phyloP scores from a whole-genome alignment of 1,140 invertebrate species.

The Chrysoperla carnea region DNA sequence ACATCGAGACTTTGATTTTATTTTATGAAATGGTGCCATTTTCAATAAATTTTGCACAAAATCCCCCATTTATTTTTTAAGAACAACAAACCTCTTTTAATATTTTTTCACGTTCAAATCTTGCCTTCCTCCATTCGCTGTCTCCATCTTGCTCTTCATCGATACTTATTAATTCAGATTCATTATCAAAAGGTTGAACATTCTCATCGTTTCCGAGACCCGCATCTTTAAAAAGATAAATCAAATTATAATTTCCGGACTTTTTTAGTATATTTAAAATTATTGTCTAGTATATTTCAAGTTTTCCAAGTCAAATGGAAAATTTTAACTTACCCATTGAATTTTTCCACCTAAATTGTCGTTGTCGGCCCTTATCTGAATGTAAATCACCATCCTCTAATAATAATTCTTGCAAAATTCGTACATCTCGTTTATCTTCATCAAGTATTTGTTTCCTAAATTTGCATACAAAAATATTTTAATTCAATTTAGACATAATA shows the following conservation, averaged over 20 bases:
- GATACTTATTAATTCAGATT: conserved; percentile 26
- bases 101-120: conserved; percentile 46
- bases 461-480: too few relatives aligned
- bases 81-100: conserved; percentile 36
- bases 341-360: conserved; percentile 70
- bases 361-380: conserved; percentile 40
- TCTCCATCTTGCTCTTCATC: conserved; percentile 46
- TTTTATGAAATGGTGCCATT: too few relatives aligned
- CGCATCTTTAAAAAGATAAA: conserved; percentile 8
- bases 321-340: conserved; percentile 5
- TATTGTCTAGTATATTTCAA: too few relatives aligned
- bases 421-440: conserved; percentile 62
- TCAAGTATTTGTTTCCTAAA: conserved; percentile 52
- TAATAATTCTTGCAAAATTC: conserved; percentile 59
- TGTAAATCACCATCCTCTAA: conserved; percentile 78
- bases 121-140: conserved; percentile 43
- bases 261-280: too few relatives aligned
- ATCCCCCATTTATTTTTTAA: too few relatives aligned
- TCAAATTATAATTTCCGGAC: too few relatives aligned
- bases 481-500: too few relatives aligned
- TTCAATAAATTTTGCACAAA: too few relatives aligned
- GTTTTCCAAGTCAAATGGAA: conserved; percentile 3
- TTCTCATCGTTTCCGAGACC: conserved; percentile 12
- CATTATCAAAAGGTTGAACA: conserved; percentile 14
- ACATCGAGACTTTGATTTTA: too few relatives aligned